Evolutionary conservation across 2,888 invertebrate species (phyloP), one percentile per base, ranked within the genome.

Genomic region (Nomada ruficornis): DNA sequence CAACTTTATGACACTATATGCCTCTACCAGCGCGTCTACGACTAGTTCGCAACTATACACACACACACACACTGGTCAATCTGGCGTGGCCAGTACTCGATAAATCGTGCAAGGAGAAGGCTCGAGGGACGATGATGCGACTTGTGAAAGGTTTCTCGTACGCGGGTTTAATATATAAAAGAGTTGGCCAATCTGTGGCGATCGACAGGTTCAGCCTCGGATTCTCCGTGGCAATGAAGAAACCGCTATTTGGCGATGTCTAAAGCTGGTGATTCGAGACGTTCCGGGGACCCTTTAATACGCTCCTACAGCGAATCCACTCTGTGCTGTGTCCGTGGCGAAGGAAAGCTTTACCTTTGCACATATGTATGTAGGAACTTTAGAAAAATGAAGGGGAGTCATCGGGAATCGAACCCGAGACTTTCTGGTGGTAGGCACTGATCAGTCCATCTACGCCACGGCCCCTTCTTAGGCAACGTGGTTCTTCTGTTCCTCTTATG

Each of bases 31-130:
- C 42, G 47, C 68, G 54, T 36, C 20, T 57, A 64, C 50, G 20
- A 63, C 50, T 69, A 57, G 26, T 75, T 62, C 10, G 63, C 68
- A 23, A 4, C 29, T 47, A 47, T 15, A 47, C 15, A 15, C 13
- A 47, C 29, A 29, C 36, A 15, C 13, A n/a, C 52, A 57, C 63
- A 64, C 50, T 50, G 47, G 57, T 65, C 9, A 68, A 77, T 52
- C 44, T 26, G 59, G 59, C 20, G 44, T 23, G 23, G 23, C 68
- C 60, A 69, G 67, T 54, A 72, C 26, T 36, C 59, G 64, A 77
- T 79, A 73, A 83, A 72, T 77, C 85, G 83, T 85, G 85, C 78
- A 72, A 50, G 52, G n/a, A 47, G 65, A 18, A 36, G 69, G 44
- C 63, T 55, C 59, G 11, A 50, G 57, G 67, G 68, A 77, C 10